These are phyloP conservation scores for Illadopsis cleaveri DNA, from an alignment of 2,113 vertebrate species.

Conservation along the genomic window DNA sequence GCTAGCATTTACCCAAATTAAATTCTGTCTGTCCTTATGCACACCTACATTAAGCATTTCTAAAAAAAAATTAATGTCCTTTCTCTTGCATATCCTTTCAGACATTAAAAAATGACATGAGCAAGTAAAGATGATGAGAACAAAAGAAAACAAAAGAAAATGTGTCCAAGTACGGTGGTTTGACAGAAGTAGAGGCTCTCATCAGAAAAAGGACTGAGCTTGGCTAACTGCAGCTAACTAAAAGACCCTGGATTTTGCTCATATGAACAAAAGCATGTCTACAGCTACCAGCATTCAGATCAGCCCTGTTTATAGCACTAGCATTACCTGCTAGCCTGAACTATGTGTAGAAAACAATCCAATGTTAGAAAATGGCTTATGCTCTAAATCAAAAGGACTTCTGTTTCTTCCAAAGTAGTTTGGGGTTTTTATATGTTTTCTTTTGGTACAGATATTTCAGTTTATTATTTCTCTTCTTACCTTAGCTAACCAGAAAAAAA, in stretches of 20 bases:
- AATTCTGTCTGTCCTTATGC: background rate
- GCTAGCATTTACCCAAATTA: background rate
- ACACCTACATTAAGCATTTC: background rate
- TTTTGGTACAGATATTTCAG: background rate
- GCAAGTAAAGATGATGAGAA: background rate
- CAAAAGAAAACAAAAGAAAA: background rate
- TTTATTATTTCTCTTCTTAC: background rate
- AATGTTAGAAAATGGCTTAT: background rate
- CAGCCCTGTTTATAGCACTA: background rate
- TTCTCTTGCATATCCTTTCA: background rate
- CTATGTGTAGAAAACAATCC: background rate
- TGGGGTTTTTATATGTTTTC: background rate
- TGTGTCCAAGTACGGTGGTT: background rate
- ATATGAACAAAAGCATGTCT: rapidly evolving
- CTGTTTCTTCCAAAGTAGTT: background rate
- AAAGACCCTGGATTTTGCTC: background rate
- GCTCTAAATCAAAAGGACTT: background rate
- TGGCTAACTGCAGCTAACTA: background rate
- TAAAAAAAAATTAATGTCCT: background rate
- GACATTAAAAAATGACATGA: background rate
- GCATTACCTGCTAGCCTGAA: background rate
- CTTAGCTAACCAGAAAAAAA: background rate
- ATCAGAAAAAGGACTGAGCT: background rate
- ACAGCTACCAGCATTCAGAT: background rate
- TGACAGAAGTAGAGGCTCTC: background rate